Evolutionary conservation across 1,140 invertebrate species (phyloP).

Genomic region (Stegodyphus dumicola): DNA sequence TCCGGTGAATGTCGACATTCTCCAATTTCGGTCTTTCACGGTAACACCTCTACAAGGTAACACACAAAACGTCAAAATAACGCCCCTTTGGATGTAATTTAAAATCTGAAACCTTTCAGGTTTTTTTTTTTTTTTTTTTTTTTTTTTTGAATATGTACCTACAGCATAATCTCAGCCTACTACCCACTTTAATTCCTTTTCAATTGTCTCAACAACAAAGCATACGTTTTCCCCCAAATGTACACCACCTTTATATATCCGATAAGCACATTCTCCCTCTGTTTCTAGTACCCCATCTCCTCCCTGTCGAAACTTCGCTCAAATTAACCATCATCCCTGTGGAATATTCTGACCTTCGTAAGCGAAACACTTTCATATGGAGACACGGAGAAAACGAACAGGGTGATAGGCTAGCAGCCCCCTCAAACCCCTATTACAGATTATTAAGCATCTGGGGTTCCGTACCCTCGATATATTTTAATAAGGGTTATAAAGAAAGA

Average conservation of each 20-base stretch:
- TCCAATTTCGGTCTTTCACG: too few species aligned
- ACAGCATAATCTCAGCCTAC: neutral
- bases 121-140: too few species aligned
- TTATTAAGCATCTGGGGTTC: slow-evolving; percentile 18
- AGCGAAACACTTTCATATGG: neutral
- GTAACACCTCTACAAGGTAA: too few species aligned
- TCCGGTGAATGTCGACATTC: too few species aligned
- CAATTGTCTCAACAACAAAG: neutral
- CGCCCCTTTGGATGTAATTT: too few species aligned
- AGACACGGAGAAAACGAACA: neutral
- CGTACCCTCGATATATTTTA: slow-evolving; percentile 35
- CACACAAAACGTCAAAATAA: too few species aligned
- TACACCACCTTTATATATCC: too few species aligned
- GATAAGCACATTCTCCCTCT: neutral
- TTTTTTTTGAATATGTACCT: too few species aligned
- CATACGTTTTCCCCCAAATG: neutral
- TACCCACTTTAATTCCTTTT: neutral
- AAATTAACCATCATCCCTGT: slow-evolving; percentile 38
- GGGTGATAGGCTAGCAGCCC: neutral
- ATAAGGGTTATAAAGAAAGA: slow-evolving; percentile 50
- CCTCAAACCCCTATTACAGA: slow-evolving; percentile 1
- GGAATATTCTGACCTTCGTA: slow-evolving; percentile 12
- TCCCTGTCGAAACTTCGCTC: slow-evolving; percentile 10
- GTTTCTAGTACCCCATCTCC: neutral
- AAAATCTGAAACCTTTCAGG: too few species aligned